phyloP scores from a whole-genome alignment of 2,888 invertebrate genomes.

The Pseudococcus jackbeardsleyi region DNA sequence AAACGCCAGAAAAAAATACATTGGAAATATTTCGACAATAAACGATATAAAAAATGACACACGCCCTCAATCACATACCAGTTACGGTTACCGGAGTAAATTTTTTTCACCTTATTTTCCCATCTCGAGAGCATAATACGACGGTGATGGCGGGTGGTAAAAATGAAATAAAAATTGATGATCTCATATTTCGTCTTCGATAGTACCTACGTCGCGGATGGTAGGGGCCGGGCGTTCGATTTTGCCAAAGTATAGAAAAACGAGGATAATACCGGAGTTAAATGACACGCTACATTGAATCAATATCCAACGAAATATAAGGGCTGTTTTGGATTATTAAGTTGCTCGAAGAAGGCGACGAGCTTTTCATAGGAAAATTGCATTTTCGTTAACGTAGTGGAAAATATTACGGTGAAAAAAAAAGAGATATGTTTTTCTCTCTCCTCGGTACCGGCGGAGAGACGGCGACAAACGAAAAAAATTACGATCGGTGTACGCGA shows the following conservation, averaged over 20 bases:
- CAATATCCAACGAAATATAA: conserved; percentile 56
- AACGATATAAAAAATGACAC: neutral
- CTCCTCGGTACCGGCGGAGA: neutral
- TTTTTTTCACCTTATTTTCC: neutral
- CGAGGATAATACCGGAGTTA: conserved; percentile 57
- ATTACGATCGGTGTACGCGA: neutral
- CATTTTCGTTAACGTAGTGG: conserved; percentile 62
- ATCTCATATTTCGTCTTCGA: conserved; percentile 38
- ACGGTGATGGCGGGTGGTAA: neutral
- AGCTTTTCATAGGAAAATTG: conserved; percentile 61
- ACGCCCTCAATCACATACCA: neutral
- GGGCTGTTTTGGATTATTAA: conserved; percentile 62
- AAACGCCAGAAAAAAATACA: neutral
- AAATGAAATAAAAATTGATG: conserved; percentile 29
- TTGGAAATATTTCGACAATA: neutral
- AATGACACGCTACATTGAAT: conserved; percentile 64
- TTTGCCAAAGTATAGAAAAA: conserved; percentile 13
- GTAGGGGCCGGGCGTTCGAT: neutral
- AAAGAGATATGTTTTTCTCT: neutral
- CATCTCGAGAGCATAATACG: neutral
- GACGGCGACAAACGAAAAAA: neutral
- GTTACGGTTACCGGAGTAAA: neutral
- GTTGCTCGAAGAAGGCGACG: conserved; percentile 40
- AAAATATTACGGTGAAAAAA: conserved; percentile 56
- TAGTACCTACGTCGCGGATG: neutral